phyloP scores from a whole-genome alignment of 2,888 invertebrate species.

The Trisateles emortualis region DNA sequence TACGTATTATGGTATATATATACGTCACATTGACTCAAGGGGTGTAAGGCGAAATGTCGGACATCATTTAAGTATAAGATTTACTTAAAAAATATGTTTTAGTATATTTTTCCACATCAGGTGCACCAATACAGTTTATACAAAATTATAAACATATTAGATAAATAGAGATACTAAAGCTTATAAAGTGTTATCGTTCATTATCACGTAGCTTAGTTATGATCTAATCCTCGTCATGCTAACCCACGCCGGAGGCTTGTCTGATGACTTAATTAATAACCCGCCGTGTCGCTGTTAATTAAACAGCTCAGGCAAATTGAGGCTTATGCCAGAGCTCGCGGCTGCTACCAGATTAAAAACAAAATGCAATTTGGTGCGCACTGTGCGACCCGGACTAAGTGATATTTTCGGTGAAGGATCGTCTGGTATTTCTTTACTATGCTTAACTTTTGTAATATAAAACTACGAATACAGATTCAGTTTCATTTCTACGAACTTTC shows the following conservation, averaged over 20 bases:
- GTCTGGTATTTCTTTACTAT: conserved; percentile 4
- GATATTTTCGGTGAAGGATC: conserved; percentile 19
- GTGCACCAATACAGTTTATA: too few relatives aligned
- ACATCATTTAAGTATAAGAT: too few relatives aligned
- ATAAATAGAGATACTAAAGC: too few relatives aligned
- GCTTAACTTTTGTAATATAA: conserved; percentile 2
- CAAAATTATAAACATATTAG: too few relatives aligned
- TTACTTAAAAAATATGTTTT: too few relatives aligned
- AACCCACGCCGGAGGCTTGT: conserved; percentile 70
- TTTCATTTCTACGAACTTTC: too few relatives aligned
- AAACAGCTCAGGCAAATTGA: conserved; percentile 82
- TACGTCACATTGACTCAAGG: too few relatives aligned
- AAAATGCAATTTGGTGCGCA: conserved; percentile 76
- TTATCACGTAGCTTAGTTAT: conserved; percentile 70
- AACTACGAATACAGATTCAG: not conserved
- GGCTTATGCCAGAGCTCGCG: conserved; percentile 71
- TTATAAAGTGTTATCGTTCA: conserved; percentile 72
- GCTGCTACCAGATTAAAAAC: conserved; percentile 77
- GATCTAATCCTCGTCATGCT: conserved; percentile 69
- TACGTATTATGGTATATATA: too few relatives aligned
- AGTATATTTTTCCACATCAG: too few relatives aligned
- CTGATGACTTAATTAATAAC: conserved; percentile 86
- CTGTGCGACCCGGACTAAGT: conserved; percentile 55
- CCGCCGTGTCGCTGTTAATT: conserved; percentile 82
- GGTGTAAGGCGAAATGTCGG: too few relatives aligned